Evolutionary conservation across 2,888 invertebrate species (phyloP).

Genomic region (Zonitis immaculata): DNA sequence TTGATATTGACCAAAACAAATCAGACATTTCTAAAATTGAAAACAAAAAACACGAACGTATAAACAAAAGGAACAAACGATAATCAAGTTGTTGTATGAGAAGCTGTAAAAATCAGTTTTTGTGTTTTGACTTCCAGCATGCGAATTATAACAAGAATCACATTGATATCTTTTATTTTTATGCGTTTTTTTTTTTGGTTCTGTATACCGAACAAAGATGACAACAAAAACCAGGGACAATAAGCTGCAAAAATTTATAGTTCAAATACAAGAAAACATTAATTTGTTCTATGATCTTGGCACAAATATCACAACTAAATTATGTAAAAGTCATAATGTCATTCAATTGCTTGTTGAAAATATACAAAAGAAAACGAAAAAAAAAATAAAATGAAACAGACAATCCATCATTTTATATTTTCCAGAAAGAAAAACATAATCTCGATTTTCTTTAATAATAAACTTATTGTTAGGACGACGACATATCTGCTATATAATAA

Average conservation of each 20-base stretch:
- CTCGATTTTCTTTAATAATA: neutral
- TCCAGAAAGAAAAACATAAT: neutral
- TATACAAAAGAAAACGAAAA: neutral
- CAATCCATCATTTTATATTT: neutral
- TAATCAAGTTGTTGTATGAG: constrained; percentile 10
- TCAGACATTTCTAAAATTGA: neutral
- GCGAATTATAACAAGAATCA: neutral
- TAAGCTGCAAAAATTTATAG: neutral
- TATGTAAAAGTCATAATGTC: neutral
- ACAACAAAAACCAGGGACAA: neutral
- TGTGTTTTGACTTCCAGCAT: neutral
- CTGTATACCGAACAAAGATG: neutral
- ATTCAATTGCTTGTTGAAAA: neutral
- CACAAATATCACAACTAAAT: neutral
- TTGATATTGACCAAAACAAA: neutral
- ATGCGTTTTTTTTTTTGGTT: neutral
- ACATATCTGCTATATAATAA: too few relatives aligned
- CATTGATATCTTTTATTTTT: neutral
- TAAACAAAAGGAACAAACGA: constrained; percentile 14
- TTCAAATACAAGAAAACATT: neutral
- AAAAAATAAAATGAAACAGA: neutral
- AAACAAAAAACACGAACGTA: constrained; percentile 1
- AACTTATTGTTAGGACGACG: neutral
- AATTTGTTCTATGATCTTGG: too few relatives aligned
- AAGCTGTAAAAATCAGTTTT: constrained; percentile 9